Conservation (phyloP, 2,113 vertebrate genomes). For the Sciurus niger region DNA sequence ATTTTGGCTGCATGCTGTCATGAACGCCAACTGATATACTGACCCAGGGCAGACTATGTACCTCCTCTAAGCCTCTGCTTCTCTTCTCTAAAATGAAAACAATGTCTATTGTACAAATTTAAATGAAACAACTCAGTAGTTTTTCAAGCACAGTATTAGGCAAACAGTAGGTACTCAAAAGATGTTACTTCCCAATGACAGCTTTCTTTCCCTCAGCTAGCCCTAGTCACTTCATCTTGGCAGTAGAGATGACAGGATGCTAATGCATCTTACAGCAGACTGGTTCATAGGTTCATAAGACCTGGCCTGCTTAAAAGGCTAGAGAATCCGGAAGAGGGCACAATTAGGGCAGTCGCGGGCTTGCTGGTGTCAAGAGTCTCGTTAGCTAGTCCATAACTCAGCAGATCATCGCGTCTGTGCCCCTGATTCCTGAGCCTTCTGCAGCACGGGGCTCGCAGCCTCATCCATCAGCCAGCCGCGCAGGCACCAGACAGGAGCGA, state of each 20-base stretch:
- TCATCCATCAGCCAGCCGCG: not conserved
- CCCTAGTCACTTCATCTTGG: constrained; percentile 6
- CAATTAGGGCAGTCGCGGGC: not conserved
- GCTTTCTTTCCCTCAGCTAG: not conserved
- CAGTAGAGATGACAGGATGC: constrained; percentile 1
- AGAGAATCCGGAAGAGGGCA: not conserved
- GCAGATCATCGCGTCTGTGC: not conserved
- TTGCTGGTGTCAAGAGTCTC: not conserved
- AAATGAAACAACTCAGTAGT: not conserved
- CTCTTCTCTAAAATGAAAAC: not conserved
- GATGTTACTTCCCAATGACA: not conserved
- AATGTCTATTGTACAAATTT: not conserved
- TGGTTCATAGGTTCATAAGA: not conserved
- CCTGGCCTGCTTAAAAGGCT: not conserved
- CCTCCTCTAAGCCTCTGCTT: not conserved
- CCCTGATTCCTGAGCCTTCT: constrained; percentile 25
- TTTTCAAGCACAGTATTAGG: not conserved
- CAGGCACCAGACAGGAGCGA: not conserved
- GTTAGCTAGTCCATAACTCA: constrained; percentile 52
- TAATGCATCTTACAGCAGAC: not conserved
- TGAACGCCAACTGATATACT: not conserved
- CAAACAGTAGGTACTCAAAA: not conserved
- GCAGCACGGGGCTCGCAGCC: not conserved
- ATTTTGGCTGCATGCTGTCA: not conserved
- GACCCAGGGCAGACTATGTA: not conserved